phyloP scores from a whole-genome alignment of 37 sponge, comb jelly and placozoan species.

The Ianthella basta region DNA sequence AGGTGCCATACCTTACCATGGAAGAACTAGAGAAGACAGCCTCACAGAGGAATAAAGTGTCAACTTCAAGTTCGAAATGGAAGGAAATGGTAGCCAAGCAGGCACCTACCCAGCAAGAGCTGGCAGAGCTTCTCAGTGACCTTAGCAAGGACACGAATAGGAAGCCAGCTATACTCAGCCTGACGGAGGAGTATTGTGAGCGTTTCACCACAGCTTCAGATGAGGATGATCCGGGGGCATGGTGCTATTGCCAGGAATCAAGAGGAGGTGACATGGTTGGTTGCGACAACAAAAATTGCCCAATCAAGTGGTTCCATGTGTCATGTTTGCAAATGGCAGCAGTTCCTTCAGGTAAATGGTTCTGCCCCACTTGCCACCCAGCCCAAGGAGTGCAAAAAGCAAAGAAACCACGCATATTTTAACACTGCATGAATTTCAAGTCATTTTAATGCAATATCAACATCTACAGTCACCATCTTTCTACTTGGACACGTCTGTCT shows the following conservation, averaged over 20 bases:
- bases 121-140: background rate
- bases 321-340: background rate
- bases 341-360: background rate
- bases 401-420: too few species aligned
- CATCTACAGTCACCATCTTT: background rate
- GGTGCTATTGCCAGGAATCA: slow-evolving; percentile 38
- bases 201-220: background rate
- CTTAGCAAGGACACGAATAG: slow-evolving; percentile 5
- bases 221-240: slow-evolving; percentile 40
- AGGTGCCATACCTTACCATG: background rate
- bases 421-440: too few species aligned
- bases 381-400: background rate
- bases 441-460: background rate
- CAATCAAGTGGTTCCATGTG: background rate
- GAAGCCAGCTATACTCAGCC: slow-evolving; percentile 30
- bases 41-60: background rate
- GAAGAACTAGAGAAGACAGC: background rate
- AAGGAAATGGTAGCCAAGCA: background rate
- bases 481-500: background rate
- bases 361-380: background rate
- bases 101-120: background rate
- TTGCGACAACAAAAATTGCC: slow-evolving; percentile 33
- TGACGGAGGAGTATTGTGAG: background rate
- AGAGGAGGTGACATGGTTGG: slow-evolving; percentile 56
- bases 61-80: background rate